Evolutionary conservation across 2,888 invertebrate genomes (phyloP).

Genomic region (Epirrita christyi): DNA sequence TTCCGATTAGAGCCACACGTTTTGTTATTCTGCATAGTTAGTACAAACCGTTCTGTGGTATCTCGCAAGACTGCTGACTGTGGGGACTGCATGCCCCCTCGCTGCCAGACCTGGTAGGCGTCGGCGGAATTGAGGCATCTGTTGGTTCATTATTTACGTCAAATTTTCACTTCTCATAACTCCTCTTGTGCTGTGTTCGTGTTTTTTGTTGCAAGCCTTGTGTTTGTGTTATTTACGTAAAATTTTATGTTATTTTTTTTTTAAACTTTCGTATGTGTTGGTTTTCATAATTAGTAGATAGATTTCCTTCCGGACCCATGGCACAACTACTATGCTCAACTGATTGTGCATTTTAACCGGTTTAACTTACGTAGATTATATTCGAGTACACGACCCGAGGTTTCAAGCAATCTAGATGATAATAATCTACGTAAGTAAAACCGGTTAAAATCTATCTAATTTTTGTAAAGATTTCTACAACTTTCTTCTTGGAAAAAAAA

Average conservation of each 20-base stretch:
- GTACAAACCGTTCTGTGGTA: conserved; percentile 73
- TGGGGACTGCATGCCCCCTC: conserved; percentile 73
- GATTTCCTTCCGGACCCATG: too few relatives aligned
- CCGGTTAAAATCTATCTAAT: too few relatives aligned
- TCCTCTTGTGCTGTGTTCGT: neutral
- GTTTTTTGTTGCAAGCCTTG: neutral
- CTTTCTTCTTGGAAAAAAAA: neutral
- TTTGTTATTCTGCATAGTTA: conserved; percentile 21
- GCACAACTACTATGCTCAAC: too few relatives aligned
- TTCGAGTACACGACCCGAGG: too few relatives aligned
- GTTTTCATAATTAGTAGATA: too few relatives aligned
- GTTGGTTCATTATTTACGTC: conserved; percentile 46
- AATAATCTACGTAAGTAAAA: too few relatives aligned
- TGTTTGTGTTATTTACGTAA: neutral
- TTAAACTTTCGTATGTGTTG: too few relatives aligned
- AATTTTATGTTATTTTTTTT: too few relatives aligned
- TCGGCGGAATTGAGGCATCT: conserved; percentile 60
- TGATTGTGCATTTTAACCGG: too few relatives aligned
- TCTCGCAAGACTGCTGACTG: conserved; percentile 68
- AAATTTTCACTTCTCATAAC: neutral
- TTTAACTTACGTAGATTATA: too few relatives aligned
- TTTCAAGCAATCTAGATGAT: too few relatives aligned
- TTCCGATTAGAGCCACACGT: conserved; percentile 25
- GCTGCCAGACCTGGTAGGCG: conserved; percentile 59
- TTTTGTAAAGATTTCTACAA: too few relatives aligned